Evolutionary conservation across 2,888 invertebrate genomes (phyloP).

Genomic region (Silvanus unidentatus): DNA sequence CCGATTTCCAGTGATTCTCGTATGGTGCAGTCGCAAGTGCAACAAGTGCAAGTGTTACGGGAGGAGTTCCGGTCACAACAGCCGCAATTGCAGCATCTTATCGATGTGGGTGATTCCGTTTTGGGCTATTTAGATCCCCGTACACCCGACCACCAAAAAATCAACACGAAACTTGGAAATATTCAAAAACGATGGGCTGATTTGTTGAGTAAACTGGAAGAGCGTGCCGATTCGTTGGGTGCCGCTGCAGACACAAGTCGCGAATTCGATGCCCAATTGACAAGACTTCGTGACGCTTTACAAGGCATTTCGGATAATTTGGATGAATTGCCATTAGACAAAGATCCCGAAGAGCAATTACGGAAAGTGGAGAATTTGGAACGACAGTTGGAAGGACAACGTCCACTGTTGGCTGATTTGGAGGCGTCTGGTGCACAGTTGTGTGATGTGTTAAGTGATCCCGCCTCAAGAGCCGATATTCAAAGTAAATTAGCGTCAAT

Average conservation of each 20-base stretch:
- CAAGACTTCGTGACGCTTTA: constrained; percentile 78
- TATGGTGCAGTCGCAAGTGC: constrained; percentile 93
- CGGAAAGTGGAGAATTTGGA: constrained; percentile 83
- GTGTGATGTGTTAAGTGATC: constrained; percentile 81
- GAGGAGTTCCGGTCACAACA: constrained; percentile 94
- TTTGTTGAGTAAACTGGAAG: constrained; percentile 68
- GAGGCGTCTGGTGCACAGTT: constrained; percentile 87
- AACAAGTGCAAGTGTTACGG: constrained; percentile 88
- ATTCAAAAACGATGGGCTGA: constrained; percentile 78
- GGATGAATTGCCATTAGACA: constrained; percentile 72
- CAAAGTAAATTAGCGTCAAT: constrained; percentile 80
- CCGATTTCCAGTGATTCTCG: constrained; percentile 94
- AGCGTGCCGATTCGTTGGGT: constrained; percentile 82
- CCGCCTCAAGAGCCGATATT: constrained; percentile 85
- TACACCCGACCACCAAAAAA: constrained; percentile 57
- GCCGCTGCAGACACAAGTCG: constrained; percentile 89
- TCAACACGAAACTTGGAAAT: constrained; percentile 65
- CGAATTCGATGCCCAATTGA: constrained; percentile 85
- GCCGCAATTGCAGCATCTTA: constrained; percentile 79
- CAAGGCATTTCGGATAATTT: constrained; percentile 82
- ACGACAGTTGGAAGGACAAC: constrained; percentile 80
- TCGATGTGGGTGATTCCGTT: constrained; percentile 73
- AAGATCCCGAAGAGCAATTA: constrained; percentile 81
- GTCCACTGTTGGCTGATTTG: constrained; percentile 80
- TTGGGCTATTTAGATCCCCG: constrained; percentile 53